Evolutionary conservation across 2,797 vertebrate species (phyloP), one percentile per base, ranked within the genome.

Genomic region (Eleutherodactylus coqui): DNA sequence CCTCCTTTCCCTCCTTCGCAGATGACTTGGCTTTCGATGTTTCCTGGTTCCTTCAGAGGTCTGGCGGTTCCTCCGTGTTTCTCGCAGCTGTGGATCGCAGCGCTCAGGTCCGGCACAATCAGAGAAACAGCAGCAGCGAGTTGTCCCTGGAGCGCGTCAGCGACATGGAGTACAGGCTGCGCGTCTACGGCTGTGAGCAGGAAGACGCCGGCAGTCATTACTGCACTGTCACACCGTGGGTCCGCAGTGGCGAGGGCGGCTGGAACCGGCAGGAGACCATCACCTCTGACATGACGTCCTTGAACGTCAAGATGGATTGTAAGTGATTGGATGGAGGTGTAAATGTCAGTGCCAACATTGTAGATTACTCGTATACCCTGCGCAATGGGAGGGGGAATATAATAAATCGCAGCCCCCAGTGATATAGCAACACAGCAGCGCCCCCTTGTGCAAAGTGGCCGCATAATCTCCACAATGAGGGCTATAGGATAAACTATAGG

Each of bases 271-370:
- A 96, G 29, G 91, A 88, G 0, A 94, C 96, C 87, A 89, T 97
- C 90, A 94, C 88, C 72, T 96, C 98, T 27, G 88, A 93, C 5
- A 91, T 93, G 69, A 60, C 98, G 89, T 96, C 97, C 84, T 90
- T 99, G 0, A 96, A 94, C 0, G 96, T 99, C 88, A 96, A 94
- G 87, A 97, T 99, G 90, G 96, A 97, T 36, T 95, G 98, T 99
- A 89, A 94, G 96, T 53, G 1, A 51, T 4, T 32, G 29, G 6
- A 24, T 3, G 19, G 13, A 27, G 58, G 58, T 2, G 55, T 8
- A 11, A 27, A 11, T n/a, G 27, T 29, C n/a, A n/a, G 53, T n/a
- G 21, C 53, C 53, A 21, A 21, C 53, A 47, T 13, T 49, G 3
- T 49, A 14, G 5, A 8, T 7, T n/a, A n/a, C n/a, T n/a, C n/a